Base-by-base conservation (phyloP, 2,888 invertebrate species). In the Andrena bicolor region DNA sequence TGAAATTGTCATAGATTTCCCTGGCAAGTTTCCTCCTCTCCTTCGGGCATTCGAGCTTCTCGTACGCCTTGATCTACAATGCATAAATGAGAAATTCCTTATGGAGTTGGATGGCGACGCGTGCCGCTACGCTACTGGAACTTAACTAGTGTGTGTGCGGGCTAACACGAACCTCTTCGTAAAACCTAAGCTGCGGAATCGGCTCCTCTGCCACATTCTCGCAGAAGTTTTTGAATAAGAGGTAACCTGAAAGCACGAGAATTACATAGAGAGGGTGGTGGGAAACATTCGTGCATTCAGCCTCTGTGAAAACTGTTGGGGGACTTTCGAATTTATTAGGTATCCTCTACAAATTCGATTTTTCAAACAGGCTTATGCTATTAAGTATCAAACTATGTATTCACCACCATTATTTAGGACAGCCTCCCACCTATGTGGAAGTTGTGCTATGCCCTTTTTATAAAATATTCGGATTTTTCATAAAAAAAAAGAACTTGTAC, bases 161-260 rank as follows among this genome's bases (percentile, higher is more conserved):
- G 58, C 58, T 72, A 76, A 82, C 63, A 87, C 95, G 95, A 95
- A 99, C 99, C 97, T 99, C 99, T 96, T 99, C 99, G 95, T 99
- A 99, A 96, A 99, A 99, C 95, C 98, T 98, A 94, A 99, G 96
- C 94, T 99, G 99, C 94, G 99, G 99, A 94, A 99, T 98, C 91
- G 98, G 98, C 94, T 99, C 99, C 92, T 99, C 99, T 92, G 97
- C 97, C 91, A 98, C 96, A 94, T 97, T 98, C 95, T 99, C 99
- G 95, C 99, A 99, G 95, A 98, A 99, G 95, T 99, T 99, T 96
- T 99, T 99, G 96, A 99, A 99, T 94, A 99, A 96, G 95, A 99
- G 96, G 96, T 98, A 99, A 94, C 99, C 99, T 99, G 96, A 76
- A 96, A 96, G 69, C 41, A 80, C 63, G 41, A 66, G 79, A 65